Evolutionary conservation across 64 coral and sea anemone species (phyloP).

Genomic region (Pocillopora damicornis): DNA sequence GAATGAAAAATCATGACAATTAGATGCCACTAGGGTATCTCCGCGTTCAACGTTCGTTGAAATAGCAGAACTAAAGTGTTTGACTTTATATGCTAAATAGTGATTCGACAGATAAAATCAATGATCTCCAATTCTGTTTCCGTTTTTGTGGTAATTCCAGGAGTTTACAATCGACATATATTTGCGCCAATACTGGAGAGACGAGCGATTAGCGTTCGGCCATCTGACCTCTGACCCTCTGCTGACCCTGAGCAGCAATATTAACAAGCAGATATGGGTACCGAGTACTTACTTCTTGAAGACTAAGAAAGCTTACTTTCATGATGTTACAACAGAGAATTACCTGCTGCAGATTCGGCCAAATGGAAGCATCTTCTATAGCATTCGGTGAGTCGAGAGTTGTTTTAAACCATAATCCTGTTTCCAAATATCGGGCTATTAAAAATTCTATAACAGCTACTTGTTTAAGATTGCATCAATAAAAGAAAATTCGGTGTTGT

Average conservation of each 20-base stretch:
- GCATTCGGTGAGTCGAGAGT: conserved; percentile 52
- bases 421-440: background rate
- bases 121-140: background rate
- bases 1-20: too few species aligned
- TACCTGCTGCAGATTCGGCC: conserved; percentile 80
- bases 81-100: too few species aligned
- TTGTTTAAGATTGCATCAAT: too few species aligned
- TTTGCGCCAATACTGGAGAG: conserved; percentile 87
- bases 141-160: background rate
- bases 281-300: conserved; percentile 81
- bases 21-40: too few species aligned
- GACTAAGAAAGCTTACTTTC: conserved; percentile 88
- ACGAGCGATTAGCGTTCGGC: conserved; percentile 62
- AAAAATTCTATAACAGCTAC: too few species aligned
- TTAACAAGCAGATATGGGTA: conserved; percentile 83
- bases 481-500: too few species aligned
- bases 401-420: background rate
- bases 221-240: conserved; percentile 38
- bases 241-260: conserved; percentile 71
- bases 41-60: too few species aligned
- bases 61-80: too few species aligned
- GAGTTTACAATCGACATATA: conserved; percentile 89
- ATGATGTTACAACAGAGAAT: conserved; percentile 92
- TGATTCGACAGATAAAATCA: background rate
- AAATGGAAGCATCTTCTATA: conserved; percentile 76